phyloP scores from a whole-genome alignment of 2,797 vertebrate species.

The Pipistrellus kuhlii region DNA sequence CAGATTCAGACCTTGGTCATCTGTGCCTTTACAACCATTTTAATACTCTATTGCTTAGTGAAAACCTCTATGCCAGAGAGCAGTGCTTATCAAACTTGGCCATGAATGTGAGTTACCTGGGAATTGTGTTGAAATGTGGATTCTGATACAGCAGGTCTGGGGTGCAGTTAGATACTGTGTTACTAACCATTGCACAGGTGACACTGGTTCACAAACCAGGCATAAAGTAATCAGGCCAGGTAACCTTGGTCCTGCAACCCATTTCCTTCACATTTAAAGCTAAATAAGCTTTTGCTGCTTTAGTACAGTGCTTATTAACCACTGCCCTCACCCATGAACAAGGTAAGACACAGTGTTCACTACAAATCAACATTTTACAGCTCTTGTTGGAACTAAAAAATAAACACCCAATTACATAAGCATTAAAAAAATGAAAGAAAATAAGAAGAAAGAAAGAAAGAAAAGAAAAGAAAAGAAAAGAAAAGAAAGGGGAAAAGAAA shows the following conservation, averaged over 20 bases:
- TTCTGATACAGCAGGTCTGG: neutral
- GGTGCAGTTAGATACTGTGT: neutral
- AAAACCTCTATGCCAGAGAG: neutral
- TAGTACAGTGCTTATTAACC: rapidly evolving
- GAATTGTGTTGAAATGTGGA: neutral
- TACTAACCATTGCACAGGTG: neutral
- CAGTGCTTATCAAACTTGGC: neutral
- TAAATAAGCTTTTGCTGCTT: neutral
- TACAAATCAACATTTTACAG: neutral
- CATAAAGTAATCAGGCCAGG: neutral
- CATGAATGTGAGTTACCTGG: too few relatives aligned
- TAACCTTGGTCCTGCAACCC: too few relatives aligned
- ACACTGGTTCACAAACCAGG: neutral
- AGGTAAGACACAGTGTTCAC: neutral
- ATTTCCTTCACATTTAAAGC: neutral
- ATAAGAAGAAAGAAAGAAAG: too few relatives aligned
- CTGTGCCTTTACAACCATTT: rapidly evolving
- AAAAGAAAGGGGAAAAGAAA: too few relatives aligned
- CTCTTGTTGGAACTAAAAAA: too few relatives aligned
- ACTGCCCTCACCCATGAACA: neutral
- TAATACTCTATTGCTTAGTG: neutral
- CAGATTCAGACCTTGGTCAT: neutral
- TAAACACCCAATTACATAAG: too few relatives aligned
- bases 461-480: too few relatives aligned
- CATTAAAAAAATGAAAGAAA: neutral